Conservation (phyloP, 2,888 invertebrate genomes). For the Masnerella sp. region DNA sequence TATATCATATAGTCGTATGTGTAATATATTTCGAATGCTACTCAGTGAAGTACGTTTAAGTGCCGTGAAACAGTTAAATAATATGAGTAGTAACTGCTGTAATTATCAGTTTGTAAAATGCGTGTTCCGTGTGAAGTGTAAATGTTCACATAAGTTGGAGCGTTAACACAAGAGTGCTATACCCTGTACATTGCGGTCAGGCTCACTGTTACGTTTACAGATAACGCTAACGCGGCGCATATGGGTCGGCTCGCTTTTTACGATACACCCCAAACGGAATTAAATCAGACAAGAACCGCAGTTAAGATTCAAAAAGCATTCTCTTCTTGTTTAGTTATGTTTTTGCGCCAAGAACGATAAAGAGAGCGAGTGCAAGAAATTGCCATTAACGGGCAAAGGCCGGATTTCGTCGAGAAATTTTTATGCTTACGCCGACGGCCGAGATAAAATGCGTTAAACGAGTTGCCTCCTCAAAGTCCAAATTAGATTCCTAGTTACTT, state of each 20-base stretch:
- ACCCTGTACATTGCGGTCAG: conserved; percentile 61
- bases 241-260: conserved; percentile 44
- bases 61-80: conserved; percentile 60
- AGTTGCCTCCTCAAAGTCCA: not conserved
- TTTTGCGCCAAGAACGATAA: conserved; percentile 10
- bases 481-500: conserved; percentile 31
- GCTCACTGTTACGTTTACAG: conserved; percentile 53
- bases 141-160: conserved; percentile 59
- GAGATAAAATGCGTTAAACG: conserved; percentile 4
- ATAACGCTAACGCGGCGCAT: conserved; percentile 54
- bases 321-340: conserved; percentile 4
- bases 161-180: conserved; percentile 60
- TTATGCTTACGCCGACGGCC: not conserved
- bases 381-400: conserved; percentile 3
- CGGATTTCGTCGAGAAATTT: not conserved
- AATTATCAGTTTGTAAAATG: conserved; percentile 61
- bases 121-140: conserved; percentile 56
- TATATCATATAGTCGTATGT: conserved; percentile 46
- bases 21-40: conserved; percentile 54
- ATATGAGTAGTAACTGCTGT: conserved; percentile 58
- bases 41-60: conserved; percentile 56
- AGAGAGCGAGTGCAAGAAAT: conserved; percentile 11
- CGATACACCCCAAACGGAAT: conserved; percentile 37
- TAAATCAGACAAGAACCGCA: conserved; percentile 45
- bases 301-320: conserved; percentile 31